Percentiles rank a stretch among this genome's conserved stretches.
Evolutionary conservation across 2,113 vertebrate species (phyloP).

Genomic region (Cathartes aura): DNA sequence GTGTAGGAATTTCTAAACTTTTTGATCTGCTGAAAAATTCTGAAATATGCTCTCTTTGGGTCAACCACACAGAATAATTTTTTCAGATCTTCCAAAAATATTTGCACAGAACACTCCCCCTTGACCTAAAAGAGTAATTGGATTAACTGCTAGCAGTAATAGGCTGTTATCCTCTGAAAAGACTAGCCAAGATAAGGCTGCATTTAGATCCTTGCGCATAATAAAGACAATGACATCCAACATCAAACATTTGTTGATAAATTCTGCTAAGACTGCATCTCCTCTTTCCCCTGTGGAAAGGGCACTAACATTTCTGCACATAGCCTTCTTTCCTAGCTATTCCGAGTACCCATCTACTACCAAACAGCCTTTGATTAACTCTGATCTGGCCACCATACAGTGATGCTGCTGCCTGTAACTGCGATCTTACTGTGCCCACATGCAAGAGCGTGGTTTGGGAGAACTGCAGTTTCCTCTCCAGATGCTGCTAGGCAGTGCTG

Average conservation of each 20-base stretch:
- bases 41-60: background rate
- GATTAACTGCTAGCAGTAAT: constrained; percentile 41
- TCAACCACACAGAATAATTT: background rate
- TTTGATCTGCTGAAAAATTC: background rate
- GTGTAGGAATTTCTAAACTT: background rate
- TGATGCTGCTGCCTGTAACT: background rate
- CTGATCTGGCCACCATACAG: background rate
- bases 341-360: background rate
- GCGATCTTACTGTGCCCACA: fast-evolving
- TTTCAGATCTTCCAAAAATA: constrained; percentile 15
- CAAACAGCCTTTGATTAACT: background rate
- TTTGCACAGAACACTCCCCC: background rate
- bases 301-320: background rate
- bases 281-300: background rate
- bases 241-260: background rate
- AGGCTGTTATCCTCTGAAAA: constrained; percentile 20
- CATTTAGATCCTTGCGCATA: background rate
- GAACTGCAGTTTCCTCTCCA: background rate
- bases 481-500: background rate
- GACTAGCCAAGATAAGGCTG: constrained; percentile 27
- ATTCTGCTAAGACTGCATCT: background rate
- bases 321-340: background rate
- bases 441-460: background rate
- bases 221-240: background rate
- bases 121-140: constrained; percentile 61